These are phyloP conservation scores for Anarhynchus alexandrinus DNA, from an alignment of 2,113 vertebrate genomes.

Conservation along the genomic window DNA sequence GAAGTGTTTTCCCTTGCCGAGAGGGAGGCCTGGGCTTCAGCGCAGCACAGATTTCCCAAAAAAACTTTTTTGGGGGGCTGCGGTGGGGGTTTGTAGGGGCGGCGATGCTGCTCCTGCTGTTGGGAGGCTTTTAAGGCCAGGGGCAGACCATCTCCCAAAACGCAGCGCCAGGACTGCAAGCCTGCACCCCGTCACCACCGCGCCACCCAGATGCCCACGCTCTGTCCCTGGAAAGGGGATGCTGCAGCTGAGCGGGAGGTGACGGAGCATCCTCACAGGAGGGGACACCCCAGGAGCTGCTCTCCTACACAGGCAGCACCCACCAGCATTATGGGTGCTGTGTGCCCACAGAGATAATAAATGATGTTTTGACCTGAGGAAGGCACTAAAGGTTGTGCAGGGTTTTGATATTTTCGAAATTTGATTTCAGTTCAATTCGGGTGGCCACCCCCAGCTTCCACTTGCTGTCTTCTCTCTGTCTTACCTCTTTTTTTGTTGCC, in stretches of 20 bases:
- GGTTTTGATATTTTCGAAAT: neutral
- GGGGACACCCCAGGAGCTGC: neutral
- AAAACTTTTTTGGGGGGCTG: neutral
- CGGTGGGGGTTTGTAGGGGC: neutral
- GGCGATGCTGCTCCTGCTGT: accelerated
- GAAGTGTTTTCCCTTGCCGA: neutral
- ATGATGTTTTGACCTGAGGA: neutral
- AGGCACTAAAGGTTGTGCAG: too few species aligned
- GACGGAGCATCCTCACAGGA: neutral
- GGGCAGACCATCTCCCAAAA: neutral
- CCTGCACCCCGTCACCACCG: accelerated
- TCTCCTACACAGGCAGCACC: accelerated
- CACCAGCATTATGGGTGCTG: accelerated
- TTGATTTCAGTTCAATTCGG: neutral
- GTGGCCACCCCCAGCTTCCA: neutral
- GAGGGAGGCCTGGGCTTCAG: neutral
- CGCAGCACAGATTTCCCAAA: too few species aligned
- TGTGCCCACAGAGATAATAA: neutral
- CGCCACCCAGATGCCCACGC: accelerated
- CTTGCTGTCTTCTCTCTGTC: neutral
- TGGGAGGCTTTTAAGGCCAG: neutral
- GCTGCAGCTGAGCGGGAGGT: neutral
- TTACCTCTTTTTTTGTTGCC: neutral
- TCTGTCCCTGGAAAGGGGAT: neutral
- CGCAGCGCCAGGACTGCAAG: neutral